Percentiles rank a stretch among this genome's conserved stretches.
These are phyloP conservation scores for Dugesia japonica DNA, from an alignment of 2,888 invertebrate species.

Conservation along the genomic window DNA sequence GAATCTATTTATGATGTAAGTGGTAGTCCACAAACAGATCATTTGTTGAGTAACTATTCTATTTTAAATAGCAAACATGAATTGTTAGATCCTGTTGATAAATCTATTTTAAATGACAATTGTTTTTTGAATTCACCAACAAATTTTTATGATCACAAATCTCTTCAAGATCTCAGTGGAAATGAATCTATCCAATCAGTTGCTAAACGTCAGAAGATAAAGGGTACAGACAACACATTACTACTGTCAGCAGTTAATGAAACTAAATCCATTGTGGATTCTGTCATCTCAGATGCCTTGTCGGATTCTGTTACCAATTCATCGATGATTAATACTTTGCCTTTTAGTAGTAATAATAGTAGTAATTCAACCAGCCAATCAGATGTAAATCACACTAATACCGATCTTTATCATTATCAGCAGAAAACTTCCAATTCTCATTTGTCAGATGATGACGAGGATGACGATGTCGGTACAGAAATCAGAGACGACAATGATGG, in stretches of 20 bases:
- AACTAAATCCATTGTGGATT: not conserved
- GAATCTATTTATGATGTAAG: not conserved
- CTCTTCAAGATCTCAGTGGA: not conserved
- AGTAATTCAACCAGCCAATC: constrained; percentile 15
- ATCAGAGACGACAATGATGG: constrained; percentile 7
- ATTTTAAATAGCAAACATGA: not conserved
- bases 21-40: constrained; percentile 13
- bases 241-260: not conserved
- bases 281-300: constrained; percentile 1
- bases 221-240: not conserved
- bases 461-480: not conserved
- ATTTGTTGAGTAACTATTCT: constrained; percentile 9
- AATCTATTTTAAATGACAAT: not conserved
- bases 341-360: constrained; percentile 10
- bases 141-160: constrained; percentile 14
- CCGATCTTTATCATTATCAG: not conserved
- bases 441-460: not conserved
- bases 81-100: not conserved
- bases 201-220: not conserved
- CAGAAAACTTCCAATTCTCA: not conserved
- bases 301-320: not conserved
- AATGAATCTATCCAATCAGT: not conserved
- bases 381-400: not conserved
- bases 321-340: not conserved
- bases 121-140: not conserved